Base-by-base conservation (phyloP, 2,888 invertebrate genomes). In the Metacarcinus magister region DNA sequence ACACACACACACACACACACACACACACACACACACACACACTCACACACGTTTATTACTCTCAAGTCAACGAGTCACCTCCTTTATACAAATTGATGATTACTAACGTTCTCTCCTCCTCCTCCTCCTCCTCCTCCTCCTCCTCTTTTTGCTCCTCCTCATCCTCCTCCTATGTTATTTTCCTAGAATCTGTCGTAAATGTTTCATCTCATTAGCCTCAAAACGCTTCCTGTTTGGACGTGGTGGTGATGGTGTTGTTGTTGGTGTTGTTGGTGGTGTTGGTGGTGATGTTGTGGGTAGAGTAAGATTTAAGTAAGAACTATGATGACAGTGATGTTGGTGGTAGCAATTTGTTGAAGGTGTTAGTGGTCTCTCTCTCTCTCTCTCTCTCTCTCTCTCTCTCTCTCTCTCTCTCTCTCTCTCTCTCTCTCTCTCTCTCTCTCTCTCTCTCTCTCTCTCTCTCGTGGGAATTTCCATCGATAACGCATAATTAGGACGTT, bases 341-440 rank as follows among this genome's bases (percentile, higher is more conserved):
- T 54, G 54, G 54, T 54, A 16, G 54, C 16, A 16, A 16, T 54
- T 10, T 54, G 54, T 10, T 54, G 54, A 10, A 1, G 48, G 48
- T 48, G 48, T 4, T 48, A 10, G 48, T 48, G 48, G 48, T 43
- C 39, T 39, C 90, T 90, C 90, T 87, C 87, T 39, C 32, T 39
- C 39, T 87, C 39, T 23, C n/a, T 39, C 39, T 39, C 90, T 39
- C 90, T 90, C 32, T 19, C 90, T 32, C 23, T 46, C 39, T 43
- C 44, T 44, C 44, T 44, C 91, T 91, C 91, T 91, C 91, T 44
- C 91, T 91, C 91, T 43, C 91, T 91, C 91, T 91, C 91, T 91
- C 91, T 44, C 91, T 91, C 91, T 43, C 91, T 43, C 39, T 44
- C 39, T 43, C 46, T 44, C 23, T 44, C 91, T 91, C 43, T 43